These are phyloP conservation scores for Elephas maximus DNA, from an alignment of 2,113 vertebrate species.

Conservation along the genomic window DNA sequence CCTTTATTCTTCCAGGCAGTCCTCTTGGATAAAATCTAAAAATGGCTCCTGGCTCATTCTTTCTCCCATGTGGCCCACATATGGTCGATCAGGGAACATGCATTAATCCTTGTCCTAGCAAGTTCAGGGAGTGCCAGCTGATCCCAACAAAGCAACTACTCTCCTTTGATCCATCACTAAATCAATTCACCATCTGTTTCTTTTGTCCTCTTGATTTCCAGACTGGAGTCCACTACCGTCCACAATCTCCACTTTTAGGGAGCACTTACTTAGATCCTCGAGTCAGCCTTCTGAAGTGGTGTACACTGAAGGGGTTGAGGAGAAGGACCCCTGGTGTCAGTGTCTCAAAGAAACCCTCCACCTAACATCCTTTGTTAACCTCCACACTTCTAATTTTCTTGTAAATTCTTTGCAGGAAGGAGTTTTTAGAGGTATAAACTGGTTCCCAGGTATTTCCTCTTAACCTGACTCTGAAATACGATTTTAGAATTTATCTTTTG, in stretches of 20 bases:
- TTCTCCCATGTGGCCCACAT: not conserved
- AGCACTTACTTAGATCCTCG: not conserved
- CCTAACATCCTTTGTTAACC: not conserved
- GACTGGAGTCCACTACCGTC: not conserved
- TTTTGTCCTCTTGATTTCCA: slow-evolving; percentile 35
- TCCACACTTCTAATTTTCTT: not conserved
- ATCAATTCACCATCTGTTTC: not conserved
- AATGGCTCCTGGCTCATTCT: slow-evolving; percentile 1
- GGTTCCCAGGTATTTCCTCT: not conserved
- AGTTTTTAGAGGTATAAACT: not conserved
- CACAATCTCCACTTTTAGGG: not conserved
- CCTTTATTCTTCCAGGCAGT: not conserved
- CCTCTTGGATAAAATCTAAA: slow-evolving; percentile 34
- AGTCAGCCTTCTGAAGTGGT: not conserved
- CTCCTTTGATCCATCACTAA: slow-evolving; percentile 49
- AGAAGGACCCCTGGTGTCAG: not conserved
- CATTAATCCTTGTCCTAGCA: slow-evolving; percentile 15
- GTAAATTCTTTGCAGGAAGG: not conserved
- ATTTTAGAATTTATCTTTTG: slow-evolving; percentile 64
- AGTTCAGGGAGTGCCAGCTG: not conserved
- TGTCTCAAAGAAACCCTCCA: slow-evolving; percentile 1
- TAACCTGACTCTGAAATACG: not conserved
- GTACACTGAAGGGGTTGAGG: not conserved
- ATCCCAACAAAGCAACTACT: slow-evolving; percentile 11
- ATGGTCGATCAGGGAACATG: slow-evolving; percentile 4